Evolutionary conservation across 2,888 invertebrate genomes (phyloP), one percentile per base, ranked within the genome.

Genomic region (Beris morrisii): DNA sequence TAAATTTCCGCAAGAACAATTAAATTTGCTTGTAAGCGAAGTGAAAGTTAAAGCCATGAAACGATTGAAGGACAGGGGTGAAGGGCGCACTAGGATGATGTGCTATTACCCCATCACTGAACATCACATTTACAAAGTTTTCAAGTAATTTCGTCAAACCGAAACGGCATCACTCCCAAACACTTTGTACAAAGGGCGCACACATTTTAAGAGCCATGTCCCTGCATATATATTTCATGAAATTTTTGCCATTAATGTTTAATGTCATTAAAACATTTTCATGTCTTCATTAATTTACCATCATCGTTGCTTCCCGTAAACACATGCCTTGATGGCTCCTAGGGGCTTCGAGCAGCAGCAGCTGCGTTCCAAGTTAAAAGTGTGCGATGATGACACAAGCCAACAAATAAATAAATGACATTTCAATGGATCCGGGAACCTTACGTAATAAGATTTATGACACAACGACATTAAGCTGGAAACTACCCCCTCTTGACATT

Each of bases 1-100:
- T 65, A 65, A 65, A 50, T 65, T 65, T 53, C 57, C 52, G 22
- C 38, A 52, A 56, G 52, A 65, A 65, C 57, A 65, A 65, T 65
- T 65, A 65, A 65, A 65, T 65, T 53, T 58, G 28, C 56, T 52
- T 65, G n/a, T 28, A 13, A 48, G n/a, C 48, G 15, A 48, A 48
- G 15, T 48, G n/a, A n/a, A 48, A 13, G 48, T 48, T n/a, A 22
- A 48, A 48, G 48, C 12, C 12, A 13, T 4, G 12, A 48, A 3
- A 48, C 13, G 13, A n/a, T 53, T 22, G 30, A 50, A 13, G 6
- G 11, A 54, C 32, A 54, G n/a, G n/a, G 28, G n/a, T 30, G 13
- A 54, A 30, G 31, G n/a, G 30, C 12, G 30, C 54, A 4, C 6
- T 11, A 12, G 32, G 30, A 22, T 13, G 15, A 4, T 54, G 30